Evolutionary conservation across 1,140 invertebrate genomes (phyloP).

Genomic region (Samia ricini): DNA sequence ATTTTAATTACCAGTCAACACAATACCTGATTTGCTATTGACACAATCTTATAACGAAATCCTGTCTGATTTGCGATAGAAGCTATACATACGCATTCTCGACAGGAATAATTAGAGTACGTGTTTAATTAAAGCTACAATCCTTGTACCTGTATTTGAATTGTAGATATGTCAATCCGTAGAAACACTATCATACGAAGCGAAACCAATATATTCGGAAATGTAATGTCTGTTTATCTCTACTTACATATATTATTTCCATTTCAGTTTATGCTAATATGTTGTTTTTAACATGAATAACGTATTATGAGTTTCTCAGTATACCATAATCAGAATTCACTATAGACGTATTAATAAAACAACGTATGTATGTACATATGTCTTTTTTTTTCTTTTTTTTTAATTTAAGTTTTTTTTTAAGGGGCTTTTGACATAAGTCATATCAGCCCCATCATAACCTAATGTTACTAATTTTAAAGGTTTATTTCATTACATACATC

Average conservation of each 20-base stretch:
- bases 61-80: not conserved
- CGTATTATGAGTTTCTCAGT: not conserved
- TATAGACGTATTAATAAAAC: too few relatives aligned
- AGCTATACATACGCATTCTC: not conserved
- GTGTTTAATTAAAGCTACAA: constrained; percentile 9
- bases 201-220: not conserved
- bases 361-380: too few relatives aligned
- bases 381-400: too few relatives aligned
- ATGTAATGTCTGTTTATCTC: not conserved
- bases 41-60: not conserved
- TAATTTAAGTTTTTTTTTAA: too few relatives aligned
- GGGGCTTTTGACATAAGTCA: too few relatives aligned
- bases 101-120: not conserved
- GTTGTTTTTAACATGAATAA: not conserved
- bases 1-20: constrained; percentile 7
- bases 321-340: too few relatives aligned
- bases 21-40: not conserved
- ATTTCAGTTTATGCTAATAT: not conserved
- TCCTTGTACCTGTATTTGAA: constrained; percentile 7
- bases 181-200: not conserved
- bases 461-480: too few relatives aligned
- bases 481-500: too few relatives aligned
- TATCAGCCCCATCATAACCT: too few relatives aligned
- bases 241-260: not conserved
- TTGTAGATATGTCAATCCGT: not conserved